phyloP scores from a whole-genome alignment of 2,113 vertebrate species.

The Ochotona princeps region DNA sequence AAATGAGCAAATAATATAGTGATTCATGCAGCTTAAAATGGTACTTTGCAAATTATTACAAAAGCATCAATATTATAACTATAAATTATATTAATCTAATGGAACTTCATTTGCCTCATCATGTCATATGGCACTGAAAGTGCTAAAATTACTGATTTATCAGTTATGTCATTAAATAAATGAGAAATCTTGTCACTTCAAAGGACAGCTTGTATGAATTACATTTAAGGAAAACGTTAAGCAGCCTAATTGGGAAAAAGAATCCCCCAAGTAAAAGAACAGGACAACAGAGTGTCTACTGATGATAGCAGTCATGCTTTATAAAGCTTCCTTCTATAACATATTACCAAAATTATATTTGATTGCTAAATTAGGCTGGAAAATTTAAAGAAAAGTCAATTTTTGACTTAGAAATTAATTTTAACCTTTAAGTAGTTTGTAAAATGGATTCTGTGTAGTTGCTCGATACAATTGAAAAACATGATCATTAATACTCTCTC shows the following conservation, averaged over 20 bases:
- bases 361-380: neutral
- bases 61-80: neutral
- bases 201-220: neutral
- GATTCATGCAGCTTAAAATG: conserved; percentile 26
- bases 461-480: too few species aligned
- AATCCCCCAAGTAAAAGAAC: neutral
- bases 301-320: neutral
- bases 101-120: neutral
- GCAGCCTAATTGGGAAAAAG: neutral
- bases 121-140: neutral
- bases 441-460: too few species aligned
- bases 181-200: neutral
- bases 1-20: neutral
- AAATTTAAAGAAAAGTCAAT: neutral
- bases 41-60: conserved; percentile 1
- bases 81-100: conserved; percentile 7
- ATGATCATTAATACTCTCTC: too few species aligned
- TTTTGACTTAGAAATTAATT: neutral
- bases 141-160: neutral
- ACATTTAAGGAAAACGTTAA: neutral
- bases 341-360: neutral
- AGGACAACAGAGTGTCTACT: neutral
- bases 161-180: neutral
- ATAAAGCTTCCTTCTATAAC: neutral
- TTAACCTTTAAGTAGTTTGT: too few species aligned